Percentiles rank a stretch among this genome's conserved stretches.
Conservation (phyloP, 2,888 invertebrate genomes). For the Lasioglossum morio region DNA sequence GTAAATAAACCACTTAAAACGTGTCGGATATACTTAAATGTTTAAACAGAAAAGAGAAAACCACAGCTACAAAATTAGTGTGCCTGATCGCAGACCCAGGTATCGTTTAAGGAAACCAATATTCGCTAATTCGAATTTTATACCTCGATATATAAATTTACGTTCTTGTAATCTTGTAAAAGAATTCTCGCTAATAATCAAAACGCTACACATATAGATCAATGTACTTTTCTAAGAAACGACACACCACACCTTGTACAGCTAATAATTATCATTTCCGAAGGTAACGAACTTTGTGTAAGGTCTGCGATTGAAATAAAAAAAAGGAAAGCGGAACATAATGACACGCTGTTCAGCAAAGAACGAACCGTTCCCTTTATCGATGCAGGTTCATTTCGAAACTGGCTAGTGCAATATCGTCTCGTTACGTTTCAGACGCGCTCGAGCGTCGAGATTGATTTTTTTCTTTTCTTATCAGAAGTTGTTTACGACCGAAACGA, state of each 20-base stretch:
- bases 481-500: not conserved
- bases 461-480: not conserved
- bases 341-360: constrained; percentile 35
- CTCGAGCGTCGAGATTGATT: not conserved
- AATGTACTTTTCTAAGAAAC: constrained; percentile 34
- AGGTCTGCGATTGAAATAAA: constrained; percentile 52
- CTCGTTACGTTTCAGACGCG: constrained; percentile 38
- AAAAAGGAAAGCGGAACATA: constrained; percentile 23
- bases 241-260: constrained; percentile 34
- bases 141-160: constrained; percentile 49
- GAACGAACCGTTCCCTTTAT: constrained; percentile 47
- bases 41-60: constrained; percentile 28
- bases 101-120: constrained; percentile 25
- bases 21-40: constrained; percentile 48
- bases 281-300: constrained; percentile 20
- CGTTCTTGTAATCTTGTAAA: constrained; percentile 39
- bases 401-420: constrained; percentile 61
- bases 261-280: constrained; percentile 29
- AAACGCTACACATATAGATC: constrained; percentile 22
- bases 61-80: constrained; percentile 56
- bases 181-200: constrained; percentile 28
- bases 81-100: constrained; percentile 63
- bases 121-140: constrained; percentile 47
- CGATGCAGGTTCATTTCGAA: constrained; percentile 47
- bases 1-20: constrained; percentile 60